Base-by-base conservation (phyloP, 2,888 invertebrate species). In the Scaptomyza flava region DNA sequence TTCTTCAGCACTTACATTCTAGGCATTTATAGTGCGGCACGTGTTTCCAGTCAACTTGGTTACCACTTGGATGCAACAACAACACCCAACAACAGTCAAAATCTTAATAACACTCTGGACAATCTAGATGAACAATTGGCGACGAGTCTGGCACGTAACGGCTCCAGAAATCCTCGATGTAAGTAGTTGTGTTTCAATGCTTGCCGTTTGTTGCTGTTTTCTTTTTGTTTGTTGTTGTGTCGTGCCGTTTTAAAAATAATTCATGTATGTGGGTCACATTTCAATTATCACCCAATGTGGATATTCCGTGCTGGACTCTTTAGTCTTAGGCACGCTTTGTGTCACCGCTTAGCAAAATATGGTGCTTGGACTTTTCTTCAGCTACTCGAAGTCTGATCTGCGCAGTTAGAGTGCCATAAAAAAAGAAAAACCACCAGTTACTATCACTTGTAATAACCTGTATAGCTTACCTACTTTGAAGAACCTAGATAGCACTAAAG, bases 211-310 rank as follows among this genome's bases (percentile, higher is more conserved):
- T 41, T 17, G 17, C 17, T 64, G 72, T 79, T 72, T 52, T 27
- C 6, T 27, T 27, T 27, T 61, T 64, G 14, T 47, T 17, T 63
- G 72, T 77, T 71, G 52, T 61, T 64, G 67, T 67, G 67, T 67
- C 65, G 50, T 34, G 45, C 57, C 14, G 51, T 64, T 53, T 54
- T 60, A 62, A 58, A 6, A n/a, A 36, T 9, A n/a, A 2, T 23
- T 42, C 57, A 59, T 67, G 70, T 68, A 87, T 84, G 66, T 85
- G 84, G 84, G 84, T 85, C 84, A 84, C 71, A 69, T 72, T 68
- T 81, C 84, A 85, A 85, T 85, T 85, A 85, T 87, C 84, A 85
- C 84, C 81, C 81, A 77, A 60, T 68, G 76, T 60, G 52, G 57
- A 69, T 60, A 46, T 61, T 75, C 68, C 75, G 78, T 79, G 79